These are phyloP conservation scores for Diacarnus erythraeanus DNA, from an alignment of 37 sponge, comb jelly and placozoan species.

Conservation along the genomic window DNA sequence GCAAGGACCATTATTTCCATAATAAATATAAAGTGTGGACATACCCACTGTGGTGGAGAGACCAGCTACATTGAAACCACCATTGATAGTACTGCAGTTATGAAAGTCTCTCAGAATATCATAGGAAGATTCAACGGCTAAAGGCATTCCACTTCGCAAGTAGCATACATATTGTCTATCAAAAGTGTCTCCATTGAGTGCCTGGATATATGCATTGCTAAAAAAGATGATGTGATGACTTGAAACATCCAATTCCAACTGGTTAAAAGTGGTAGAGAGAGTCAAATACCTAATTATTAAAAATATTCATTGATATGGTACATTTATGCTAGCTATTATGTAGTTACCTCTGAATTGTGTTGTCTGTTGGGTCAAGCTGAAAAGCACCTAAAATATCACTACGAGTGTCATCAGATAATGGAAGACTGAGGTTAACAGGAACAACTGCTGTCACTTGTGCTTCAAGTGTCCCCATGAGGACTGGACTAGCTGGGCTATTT, in stretches of 20 bases:
- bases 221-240: constrained; percentile 42
- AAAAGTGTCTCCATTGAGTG: constrained; percentile 63
- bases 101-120: constrained; percentile 46
- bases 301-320: background rate
- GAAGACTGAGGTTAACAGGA: constrained; percentile 25
- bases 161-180: constrained; percentile 52
- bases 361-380: constrained; percentile 39
- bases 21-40: constrained; percentile 21
- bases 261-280: constrained; percentile 44
- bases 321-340: background rate
- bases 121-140: constrained; percentile 25
- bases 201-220: constrained; percentile 42
- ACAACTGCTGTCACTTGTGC: too few relatives aligned
- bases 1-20: constrained; percentile 70
- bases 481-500: constrained; percentile 33
- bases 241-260: constrained; percentile 11
- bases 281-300: constrained; percentile 46
- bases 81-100: constrained; percentile 50
- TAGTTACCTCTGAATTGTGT: constrained; percentile 30
- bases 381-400: constrained; percentile 79
- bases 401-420: constrained; percentile 65
- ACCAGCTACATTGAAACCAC: constrained; percentile 62
- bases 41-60: constrained; percentile 58
- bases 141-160: constrained; percentile 24
- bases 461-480: constrained; percentile 25